Conservation (phyloP, 1,140 invertebrate species). For the Lepidotrigona ventralis region DNA sequence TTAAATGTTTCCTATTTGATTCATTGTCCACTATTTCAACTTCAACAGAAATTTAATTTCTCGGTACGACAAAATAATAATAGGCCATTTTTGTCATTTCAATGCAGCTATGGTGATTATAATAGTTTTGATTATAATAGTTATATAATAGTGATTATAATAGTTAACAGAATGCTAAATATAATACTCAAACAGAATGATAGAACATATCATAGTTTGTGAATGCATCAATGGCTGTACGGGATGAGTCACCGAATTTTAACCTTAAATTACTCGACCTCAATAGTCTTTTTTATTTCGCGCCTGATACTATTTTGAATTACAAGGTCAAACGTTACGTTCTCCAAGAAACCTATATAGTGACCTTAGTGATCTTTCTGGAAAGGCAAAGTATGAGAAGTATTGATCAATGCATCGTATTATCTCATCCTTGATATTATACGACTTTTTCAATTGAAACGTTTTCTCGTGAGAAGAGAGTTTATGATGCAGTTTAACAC, state of each 20-base stretch:
- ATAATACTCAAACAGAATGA: background rate
- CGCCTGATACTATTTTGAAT: background rate
- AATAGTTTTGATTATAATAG: background rate
- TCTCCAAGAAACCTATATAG: background rate
- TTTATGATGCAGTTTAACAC: no score
- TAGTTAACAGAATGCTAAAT: no score
- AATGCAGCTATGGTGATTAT: background rate
- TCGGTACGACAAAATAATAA: background rate
- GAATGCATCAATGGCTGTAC: background rate
- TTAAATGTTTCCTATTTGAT: no score
- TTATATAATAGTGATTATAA: background rate
- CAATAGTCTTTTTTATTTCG: background rate
- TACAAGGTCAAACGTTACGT: background rate
- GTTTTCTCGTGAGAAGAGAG: no score
- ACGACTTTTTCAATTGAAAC: background rate
- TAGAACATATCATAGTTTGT: background rate
- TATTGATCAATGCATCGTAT: background rate
- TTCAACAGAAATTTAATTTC: background rate
- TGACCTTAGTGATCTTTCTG: background rate
- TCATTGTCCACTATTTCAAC: background rate
- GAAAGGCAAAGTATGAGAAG: background rate
- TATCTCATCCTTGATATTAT: background rate
- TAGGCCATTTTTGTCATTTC: background rate
- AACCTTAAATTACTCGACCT: background rate
- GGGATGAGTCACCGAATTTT: background rate